Evolutionary conservation across 2,113 vertebrate species (phyloP).

Genomic region (Psittacara wagleri): DNA sequence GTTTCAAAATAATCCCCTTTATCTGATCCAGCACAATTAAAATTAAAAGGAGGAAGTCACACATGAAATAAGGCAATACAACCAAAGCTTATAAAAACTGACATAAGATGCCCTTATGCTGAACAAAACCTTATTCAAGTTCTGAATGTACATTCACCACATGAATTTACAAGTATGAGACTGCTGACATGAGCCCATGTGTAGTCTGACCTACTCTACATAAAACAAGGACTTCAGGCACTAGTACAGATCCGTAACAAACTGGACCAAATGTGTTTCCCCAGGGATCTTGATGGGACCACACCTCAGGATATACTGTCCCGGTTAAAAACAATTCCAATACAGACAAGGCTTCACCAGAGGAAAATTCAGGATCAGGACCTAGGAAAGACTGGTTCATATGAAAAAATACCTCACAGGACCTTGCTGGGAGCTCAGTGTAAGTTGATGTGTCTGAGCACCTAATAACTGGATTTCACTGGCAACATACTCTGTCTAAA

Average conservation of each 20-base stretch:
- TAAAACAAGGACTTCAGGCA: not conserved
- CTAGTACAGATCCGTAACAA: not conserved
- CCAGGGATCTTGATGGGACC: not conserved
- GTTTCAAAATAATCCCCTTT: not conserved
- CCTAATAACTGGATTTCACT: not conserved
- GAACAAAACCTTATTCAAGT: not conserved
- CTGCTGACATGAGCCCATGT: fast-evolving
- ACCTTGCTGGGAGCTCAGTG: not conserved
- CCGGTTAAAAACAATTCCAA: not conserved
- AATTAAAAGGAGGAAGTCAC: not conserved
- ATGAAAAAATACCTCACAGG: not conserved
- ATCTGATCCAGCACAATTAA: not conserved
- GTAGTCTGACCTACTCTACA: not conserved
- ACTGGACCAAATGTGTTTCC: not conserved
- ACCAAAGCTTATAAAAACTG: not conserved
- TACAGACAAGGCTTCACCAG: not conserved
- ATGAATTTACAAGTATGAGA: no score
- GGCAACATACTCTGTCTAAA: not conserved
- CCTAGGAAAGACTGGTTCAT: not conserved
- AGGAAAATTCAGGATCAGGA: not conserved
- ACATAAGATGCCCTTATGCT: not conserved
- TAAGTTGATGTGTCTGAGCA: not conserved
- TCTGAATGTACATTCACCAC: not conserved
- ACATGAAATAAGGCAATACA: not conserved
- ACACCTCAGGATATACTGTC: not conserved